These are phyloP conservation scores for Ateles fusciceps DNA, from an alignment of 2,797 vertebrate species.

Conservation along the genomic window DNA sequence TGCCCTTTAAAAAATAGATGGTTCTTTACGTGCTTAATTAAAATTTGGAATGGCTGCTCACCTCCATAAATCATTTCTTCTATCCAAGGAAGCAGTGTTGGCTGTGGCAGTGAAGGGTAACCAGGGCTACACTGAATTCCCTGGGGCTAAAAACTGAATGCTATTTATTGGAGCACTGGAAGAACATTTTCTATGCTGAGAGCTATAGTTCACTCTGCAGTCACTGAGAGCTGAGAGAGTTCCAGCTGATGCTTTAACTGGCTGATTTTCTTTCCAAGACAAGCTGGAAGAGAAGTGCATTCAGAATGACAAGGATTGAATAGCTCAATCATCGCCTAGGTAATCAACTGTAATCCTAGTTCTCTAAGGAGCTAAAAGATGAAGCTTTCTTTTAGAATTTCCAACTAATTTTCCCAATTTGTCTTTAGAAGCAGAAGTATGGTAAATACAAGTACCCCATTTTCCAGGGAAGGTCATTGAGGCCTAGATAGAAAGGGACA, in stretches of 20 bases:
- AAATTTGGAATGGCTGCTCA: conserved; percentile 34
- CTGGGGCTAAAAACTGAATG: conserved; percentile 36
- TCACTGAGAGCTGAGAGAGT: not conserved
- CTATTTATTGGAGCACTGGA: conserved; percentile 45
- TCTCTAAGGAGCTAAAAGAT: not conserved
- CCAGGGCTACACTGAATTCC: conserved; percentile 32
- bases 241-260: conserved; percentile 34
- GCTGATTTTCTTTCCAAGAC: conserved; percentile 55
- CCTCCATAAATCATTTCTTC: conserved; percentile 54
- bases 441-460: not conserved
- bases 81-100: not conserved
- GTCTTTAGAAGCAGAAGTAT: not conserved
- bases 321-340: conserved; percentile 44
- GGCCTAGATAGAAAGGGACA: not conserved
- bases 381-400: not conserved
- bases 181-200: conserved; percentile 57
- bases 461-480: conserved; percentile 39
- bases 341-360: not conserved
- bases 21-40: conserved; percentile 32
- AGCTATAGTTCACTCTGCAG: conserved; percentile 55
- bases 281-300: not conserved
- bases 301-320: not conserved
- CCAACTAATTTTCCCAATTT: not conserved
- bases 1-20: conserved; percentile 37
- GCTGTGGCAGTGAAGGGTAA: not conserved